Evolutionary conservation across 2,888 invertebrate genomes (phyloP), one percentile per base, ranked within the genome.

Genomic region (Chorisops tibialis): DNA sequence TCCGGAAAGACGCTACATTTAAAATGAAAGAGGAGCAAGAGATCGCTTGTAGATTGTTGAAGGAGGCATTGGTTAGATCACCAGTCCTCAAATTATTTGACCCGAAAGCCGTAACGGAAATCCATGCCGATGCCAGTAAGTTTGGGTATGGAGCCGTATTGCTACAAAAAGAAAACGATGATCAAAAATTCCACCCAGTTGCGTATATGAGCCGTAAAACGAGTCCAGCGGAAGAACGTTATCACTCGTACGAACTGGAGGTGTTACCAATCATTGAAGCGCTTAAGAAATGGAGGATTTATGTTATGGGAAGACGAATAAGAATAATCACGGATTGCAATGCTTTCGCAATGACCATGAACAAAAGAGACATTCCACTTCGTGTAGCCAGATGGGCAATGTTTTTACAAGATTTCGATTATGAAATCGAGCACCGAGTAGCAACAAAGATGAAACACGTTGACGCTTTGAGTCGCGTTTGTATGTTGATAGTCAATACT

Each of bases 1-100:
- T 66, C 4, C 39, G 41, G 11, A 56, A 58, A 21, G 22, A 0
- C 5, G 68, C 18, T 7, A 39, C n/a, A 18, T 54, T 41, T 39
- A 6, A 41, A 21, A 18, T 54, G 9, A 1, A 58, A 72, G 6
- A 69, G 71, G 0, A 67, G 74, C 16, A 75, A 75, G 1, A 70
- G 65, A 38, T 18, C 14, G 4, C 69, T 49, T 21, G 19, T 14
- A 9, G 12, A 16, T n/a, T 22, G 22, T 18, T 35, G 18, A 19
- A 22, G 22, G 21, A 38, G 22, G 24, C 21, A 38, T 11, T 38
- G 9, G 11, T n/a, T 2, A 16, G 16, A 12, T 12, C 16, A 12
- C 21, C 48, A 3, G 48, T 64, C 6, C 49, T 64, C 21, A 62
- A 48, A 9, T 38, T 66, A 30, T 67, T 63, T 62, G 22, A 58